Evolutionary conservation across 2,888 invertebrate genomes (phyloP).

Genomic region (Tenthredo livida): DNA sequence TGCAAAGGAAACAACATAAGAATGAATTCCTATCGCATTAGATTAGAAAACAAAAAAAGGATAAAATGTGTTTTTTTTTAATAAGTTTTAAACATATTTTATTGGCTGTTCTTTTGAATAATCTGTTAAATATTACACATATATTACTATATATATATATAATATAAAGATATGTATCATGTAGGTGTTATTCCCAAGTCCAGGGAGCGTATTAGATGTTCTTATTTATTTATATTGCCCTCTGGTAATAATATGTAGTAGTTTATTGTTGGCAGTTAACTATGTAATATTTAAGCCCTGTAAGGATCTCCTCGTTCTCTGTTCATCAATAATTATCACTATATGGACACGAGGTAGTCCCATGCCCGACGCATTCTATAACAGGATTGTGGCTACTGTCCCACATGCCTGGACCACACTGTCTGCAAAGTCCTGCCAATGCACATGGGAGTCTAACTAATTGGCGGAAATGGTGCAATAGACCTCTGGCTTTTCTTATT

Average conservation of each 20-base stretch:
- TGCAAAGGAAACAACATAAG: background rate
- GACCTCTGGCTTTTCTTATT: constrained; percentile 93
- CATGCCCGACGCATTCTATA: constrained; percentile 90
- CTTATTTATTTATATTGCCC: background rate
- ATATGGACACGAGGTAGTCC: constrained; percentile 80
- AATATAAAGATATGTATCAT: constrained; percentile 38
- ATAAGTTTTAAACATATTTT: constrained; percentile 41
- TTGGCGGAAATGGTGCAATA: constrained; percentile 94
- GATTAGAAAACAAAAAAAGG: background rate
- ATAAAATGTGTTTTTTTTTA: background rate
- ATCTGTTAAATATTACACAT: constrained; percentile 22
- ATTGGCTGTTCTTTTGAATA: constrained; percentile 14
- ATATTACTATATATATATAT: background rate
- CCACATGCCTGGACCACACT: constrained; percentile 96
- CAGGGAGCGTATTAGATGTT: background rate
- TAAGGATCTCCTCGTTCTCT: background rate
- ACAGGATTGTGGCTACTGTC: constrained; percentile 94
- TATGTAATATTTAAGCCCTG: background rate
- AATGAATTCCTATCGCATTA: background rate
- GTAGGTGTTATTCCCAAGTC: background rate
- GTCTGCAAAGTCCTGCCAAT: constrained; percentile 91
- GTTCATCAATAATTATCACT: constrained; percentile 67
- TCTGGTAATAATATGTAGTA: background rate
- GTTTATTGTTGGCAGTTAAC: constrained; percentile 16
- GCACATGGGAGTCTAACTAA: constrained; percentile 93